phyloP scores from a whole-genome alignment of 2,888 invertebrate species.

The Rhingia rostrata region DNA sequence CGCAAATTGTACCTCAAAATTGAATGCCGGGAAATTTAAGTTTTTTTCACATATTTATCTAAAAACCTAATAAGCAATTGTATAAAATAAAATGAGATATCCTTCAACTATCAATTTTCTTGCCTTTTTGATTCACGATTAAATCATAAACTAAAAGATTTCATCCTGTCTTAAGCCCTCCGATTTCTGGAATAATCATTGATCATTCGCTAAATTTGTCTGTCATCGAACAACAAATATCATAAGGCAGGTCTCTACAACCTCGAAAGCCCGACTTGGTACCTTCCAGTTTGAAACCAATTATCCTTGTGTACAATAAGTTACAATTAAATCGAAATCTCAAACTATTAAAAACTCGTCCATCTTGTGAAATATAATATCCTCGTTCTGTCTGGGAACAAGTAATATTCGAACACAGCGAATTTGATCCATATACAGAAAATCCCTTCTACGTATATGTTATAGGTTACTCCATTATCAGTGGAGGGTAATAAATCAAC shows the following conservation, averaged over 20 bases:
- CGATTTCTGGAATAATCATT: not conserved
- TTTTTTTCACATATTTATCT: too few species aligned
- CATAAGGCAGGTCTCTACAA: not conserved
- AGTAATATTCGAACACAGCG: not conserved
- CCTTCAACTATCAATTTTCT: too few species aligned
- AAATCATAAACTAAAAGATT: too few species aligned
- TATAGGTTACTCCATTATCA: slow-evolving; percentile 31
- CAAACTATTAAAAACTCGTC: slow-evolving; percentile 65
- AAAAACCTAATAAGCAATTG: too few species aligned
- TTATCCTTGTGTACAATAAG: slow-evolving; percentile 49
- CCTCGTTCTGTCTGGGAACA: slow-evolving; percentile 39
- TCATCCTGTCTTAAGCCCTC: too few species aligned
- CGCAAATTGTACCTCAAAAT: too few species aligned
- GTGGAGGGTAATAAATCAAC: slow-evolving; percentile 62
- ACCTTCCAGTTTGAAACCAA: slow-evolving; percentile 11
- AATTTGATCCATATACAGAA: slow-evolving; percentile 18
- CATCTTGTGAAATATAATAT: slow-evolving; percentile 66
- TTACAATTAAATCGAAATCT: slow-evolving; percentile 59
- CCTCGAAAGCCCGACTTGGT: not conserved
- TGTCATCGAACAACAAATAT: not conserved
- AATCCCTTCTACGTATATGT: slow-evolving; percentile 19
- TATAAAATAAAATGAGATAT: too few species aligned
- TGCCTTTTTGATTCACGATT: too few species aligned
- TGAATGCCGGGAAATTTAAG: too few species aligned
- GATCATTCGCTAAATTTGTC: not conserved